phyloP scores from a whole-genome alignment of 2,888 invertebrate species.

The Cheilosia impressa region DNA sequence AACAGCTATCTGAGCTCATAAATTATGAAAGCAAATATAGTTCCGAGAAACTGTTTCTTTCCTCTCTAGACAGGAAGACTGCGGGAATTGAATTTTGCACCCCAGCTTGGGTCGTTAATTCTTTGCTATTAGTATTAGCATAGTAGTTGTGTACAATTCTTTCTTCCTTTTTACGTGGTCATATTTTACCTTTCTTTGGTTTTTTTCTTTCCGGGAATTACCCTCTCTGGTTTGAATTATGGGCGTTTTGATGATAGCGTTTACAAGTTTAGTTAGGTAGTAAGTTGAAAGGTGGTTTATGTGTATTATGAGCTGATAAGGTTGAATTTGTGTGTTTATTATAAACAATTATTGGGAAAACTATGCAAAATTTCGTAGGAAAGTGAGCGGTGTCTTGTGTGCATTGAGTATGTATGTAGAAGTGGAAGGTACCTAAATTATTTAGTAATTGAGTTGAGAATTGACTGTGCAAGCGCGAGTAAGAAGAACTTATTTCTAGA shows the following conservation, averaged over 20 bases:
- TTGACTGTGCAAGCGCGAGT: no score
- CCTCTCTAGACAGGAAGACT: constrained; percentile 6
- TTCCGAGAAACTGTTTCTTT: constrained; percentile 21
- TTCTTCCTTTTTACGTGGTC: neutral
- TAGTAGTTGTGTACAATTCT: constrained; percentile 12
- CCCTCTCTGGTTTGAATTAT: constrained; percentile 34
- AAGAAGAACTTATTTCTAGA: no score
- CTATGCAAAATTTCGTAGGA: neutral
- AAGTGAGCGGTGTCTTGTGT: no score
- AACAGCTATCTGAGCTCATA: constrained; percentile 12
- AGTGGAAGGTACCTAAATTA: no score
- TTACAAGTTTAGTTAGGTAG: constrained; percentile 1
- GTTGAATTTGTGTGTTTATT: neutral
- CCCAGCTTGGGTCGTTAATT: constrained; percentile 13
- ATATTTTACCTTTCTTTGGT: neutral
- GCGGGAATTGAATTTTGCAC: constrained; percentile 32
- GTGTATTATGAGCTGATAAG: constrained; percentile 29
- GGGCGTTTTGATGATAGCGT: constrained; percentile 37
- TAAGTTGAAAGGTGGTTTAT: constrained; percentile 15
- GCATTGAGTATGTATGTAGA: no score
- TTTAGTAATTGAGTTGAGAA: no score
- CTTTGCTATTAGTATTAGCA: constrained; percentile 35
- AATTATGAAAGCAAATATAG: constrained; percentile 35
- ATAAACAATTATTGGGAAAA: neutral
- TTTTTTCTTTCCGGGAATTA: constrained; percentile 28